These are phyloP conservation scores for Mesitornis unicolor DNA, from an alignment of 2,113 vertebrate genomes.

Conservation along the genomic window DNA sequence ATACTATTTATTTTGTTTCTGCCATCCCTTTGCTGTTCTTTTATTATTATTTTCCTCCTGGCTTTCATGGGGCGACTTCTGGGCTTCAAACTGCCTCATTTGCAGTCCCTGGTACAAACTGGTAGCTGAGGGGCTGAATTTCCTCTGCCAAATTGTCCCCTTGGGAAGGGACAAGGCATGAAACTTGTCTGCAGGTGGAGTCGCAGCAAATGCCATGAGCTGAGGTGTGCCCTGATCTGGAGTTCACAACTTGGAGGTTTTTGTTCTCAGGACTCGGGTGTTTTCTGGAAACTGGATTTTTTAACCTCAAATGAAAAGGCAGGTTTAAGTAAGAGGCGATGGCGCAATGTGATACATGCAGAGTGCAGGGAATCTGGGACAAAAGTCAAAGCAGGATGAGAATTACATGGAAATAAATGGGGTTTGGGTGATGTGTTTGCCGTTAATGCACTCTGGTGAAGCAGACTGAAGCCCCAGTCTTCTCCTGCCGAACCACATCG, in stretches of 20 bases:
- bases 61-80: not conserved
- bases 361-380: not conserved
- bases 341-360: not conserved
- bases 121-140: not conserved
- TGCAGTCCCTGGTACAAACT: not conserved
- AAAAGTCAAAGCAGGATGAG: not conserved
- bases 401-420: accelerated
- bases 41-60: not conserved
- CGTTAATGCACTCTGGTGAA: not conserved
- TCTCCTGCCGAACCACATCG: not conserved
- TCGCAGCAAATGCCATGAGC: not conserved
- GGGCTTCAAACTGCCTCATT: not conserved
- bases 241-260: not conserved
- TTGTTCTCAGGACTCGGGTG: not conserved
- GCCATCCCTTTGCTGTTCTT: not conserved
- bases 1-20: not conserved
- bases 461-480: not conserved
- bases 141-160: accelerated
- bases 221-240: not conserved
- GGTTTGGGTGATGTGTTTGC: not conserved
- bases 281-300: not conserved
- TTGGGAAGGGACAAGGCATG: not conserved
- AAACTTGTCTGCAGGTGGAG: not conserved
- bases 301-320: accelerated
- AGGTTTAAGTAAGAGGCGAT: not conserved